Evolutionary conservation across 2,113 vertebrate genomes (phyloP).

Genomic region (Sardina pilchardus): DNA sequence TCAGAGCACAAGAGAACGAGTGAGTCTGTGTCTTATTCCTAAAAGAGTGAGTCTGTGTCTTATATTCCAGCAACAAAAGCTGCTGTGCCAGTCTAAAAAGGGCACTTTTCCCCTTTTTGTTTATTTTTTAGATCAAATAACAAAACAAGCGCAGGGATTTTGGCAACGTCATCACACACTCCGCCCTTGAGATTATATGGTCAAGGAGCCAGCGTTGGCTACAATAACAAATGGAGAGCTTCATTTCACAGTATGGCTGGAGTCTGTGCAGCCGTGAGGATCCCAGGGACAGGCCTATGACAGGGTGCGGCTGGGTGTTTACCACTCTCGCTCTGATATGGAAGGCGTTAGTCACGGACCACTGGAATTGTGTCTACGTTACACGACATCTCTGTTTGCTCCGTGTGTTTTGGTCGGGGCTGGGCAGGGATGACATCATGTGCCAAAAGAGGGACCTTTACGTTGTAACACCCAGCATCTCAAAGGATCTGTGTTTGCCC

Average conservation of each 20-base stretch:
- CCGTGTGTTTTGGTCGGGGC: constrained; percentile 44
- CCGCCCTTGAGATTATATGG: constrained; percentile 43
- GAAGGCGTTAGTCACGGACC: constrained; percentile 36
- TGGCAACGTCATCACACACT: constrained; percentile 15
- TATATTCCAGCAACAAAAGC: constrained; percentile 28
- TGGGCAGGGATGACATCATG: constrained; percentile 60
- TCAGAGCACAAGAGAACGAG: constrained; percentile 42
- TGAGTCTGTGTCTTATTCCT: constrained; percentile 2
- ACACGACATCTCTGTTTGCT: constrained; percentile 48
- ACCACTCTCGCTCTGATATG: constrained; percentile 32
- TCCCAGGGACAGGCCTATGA: background rate
- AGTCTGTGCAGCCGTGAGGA: background rate
- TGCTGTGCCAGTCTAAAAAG: constrained; percentile 26
- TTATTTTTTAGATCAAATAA: constrained; percentile 38
- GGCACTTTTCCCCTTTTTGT: constrained; percentile 24
- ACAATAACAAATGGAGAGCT: constrained; percentile 25
- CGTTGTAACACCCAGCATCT: constrained; percentile 46
- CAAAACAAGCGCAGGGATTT: constrained; percentile 33
- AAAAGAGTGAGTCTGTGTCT: constrained; percentile 27
- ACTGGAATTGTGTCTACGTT: constrained; percentile 19
- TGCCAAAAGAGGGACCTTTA: constrained; percentile 53
- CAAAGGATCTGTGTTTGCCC: constrained; percentile 48
- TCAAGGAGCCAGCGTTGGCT: background rate
- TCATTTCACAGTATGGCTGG: background rate
- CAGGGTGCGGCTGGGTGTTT: constrained; percentile 33